Evolutionary conservation across 64 coral and sea anemone species (phyloP).

Genomic region (Platygyra sinensis): DNA sequence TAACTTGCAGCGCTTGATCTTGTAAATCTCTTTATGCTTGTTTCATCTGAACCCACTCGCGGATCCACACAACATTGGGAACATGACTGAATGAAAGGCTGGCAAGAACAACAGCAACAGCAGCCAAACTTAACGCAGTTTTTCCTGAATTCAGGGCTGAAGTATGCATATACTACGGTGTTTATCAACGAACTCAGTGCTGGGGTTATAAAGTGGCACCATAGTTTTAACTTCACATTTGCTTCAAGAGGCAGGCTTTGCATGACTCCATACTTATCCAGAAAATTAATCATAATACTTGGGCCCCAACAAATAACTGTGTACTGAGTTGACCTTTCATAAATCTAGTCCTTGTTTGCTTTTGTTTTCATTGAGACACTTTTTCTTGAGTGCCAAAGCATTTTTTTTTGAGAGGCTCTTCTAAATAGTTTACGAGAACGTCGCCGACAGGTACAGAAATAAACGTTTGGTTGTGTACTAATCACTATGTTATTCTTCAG

Average conservation of each 20-base stretch:
- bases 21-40: no score
- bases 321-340: no score
- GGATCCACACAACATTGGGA: not conserved
- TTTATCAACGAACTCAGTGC: not conserved
- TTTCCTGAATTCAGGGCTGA: slow-evolving; percentile 10
- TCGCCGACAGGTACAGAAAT: no score
- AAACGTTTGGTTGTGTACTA: no score
- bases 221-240: not conserved
- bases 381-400: no score
- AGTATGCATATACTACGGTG: not conserved
- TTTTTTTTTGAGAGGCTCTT: no score
- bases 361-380: no score
- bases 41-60: not conserved
- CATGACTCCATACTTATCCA: not conserved
- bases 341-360: no score
- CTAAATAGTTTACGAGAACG: no score
- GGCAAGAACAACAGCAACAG: not conserved
- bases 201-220: not conserved
- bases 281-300: not conserved
- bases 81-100: not conserved
- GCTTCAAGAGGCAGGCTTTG: not conserved
- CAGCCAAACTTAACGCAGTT: slow-evolving; percentile 2
- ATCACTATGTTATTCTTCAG: no score
- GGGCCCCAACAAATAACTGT: not conserved
- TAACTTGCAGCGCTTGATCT: no score